Evolutionary conservation across 2,888 invertebrate species (phyloP), one percentile per base, ranked within the genome.

Genomic region (Pharmacophagus antenor): DNA sequence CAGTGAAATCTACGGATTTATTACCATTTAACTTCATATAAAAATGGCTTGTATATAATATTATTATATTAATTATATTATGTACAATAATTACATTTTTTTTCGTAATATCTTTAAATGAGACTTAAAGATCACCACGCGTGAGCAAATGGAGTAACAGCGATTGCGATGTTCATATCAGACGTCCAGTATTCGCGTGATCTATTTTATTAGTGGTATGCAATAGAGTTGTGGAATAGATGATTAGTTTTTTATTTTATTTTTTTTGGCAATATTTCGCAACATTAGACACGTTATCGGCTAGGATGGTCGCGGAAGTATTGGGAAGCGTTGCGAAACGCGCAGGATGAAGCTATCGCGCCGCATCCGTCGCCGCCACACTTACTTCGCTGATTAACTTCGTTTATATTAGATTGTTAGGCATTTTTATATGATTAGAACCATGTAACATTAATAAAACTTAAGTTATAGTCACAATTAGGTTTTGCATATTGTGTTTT

Each of bases 181-280:
- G n/a, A n/a, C n/a, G n/a, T n/a, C n/a, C n/a, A n/a, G 1, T 27
- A 27, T 27, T 8, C 10, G 10, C 12, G 17, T 41, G 41, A 15
- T n/a, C 7, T 2, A 17, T n/a, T 1, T n/a, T 42, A 17, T 5
- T 17, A 42, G 2, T 42, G n/a, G n/a, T 5, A 42, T 17, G 42
- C 17, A 42, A 42, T 42, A 42, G 42, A 42, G 17, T 17, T 6
- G 6, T 17, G 15, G 17, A 42, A 42, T 42, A 42, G 42, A 42
- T n/a, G 2, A 42, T n/a, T n/a, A 4, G 17, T 17, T 42, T 42
- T n/a, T n/a, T n/a, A n/a, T n/a, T n/a, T n/a, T n/a, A n/a, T n/a
- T 10, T 31, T 31, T 31, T 69, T 88, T 82, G 84, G 82, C 84
- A 76, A 81, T 65, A 77, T 88, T 88, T 88, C 85, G 87, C 88